phyloP scores from a whole-genome alignment of 1,140 invertebrate genomes.

The Euwallacea fornicatus region DNA sequence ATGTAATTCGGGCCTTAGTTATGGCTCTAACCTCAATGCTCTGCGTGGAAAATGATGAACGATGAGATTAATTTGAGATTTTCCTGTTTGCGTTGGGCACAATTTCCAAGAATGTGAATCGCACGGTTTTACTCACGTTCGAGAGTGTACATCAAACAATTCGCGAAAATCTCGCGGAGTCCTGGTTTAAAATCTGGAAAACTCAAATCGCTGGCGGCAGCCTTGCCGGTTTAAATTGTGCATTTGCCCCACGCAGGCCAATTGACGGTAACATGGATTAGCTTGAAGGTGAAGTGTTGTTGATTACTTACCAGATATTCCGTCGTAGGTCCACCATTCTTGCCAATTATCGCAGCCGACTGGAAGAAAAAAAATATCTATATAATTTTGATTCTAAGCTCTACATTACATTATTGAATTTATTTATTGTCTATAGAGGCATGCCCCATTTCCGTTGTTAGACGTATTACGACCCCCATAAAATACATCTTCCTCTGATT shows the following conservation, averaged over 20 bases:
- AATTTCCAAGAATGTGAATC: not conserved
- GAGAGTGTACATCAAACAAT: not conserved
- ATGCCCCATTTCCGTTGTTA: conserved; percentile 5
- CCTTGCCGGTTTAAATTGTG: no score
- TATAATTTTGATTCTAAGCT: not conserved
- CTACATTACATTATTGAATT: conserved; percentile 7
- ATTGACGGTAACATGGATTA: no score
- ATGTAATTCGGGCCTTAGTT: conserved; percentile 2
- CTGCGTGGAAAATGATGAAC: no score
- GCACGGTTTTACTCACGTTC: not conserved
- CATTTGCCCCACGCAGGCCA: no score
- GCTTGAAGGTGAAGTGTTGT: no score
- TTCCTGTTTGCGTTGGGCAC: no score
- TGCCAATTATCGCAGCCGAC: conserved; percentile 54
- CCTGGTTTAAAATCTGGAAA: no score
- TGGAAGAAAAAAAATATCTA: conserved; percentile 45
- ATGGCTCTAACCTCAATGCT: no score
- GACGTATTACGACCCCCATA: conserved; percentile 20
- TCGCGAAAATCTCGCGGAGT: no score
- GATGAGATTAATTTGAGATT: not conserved
- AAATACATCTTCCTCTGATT: conserved; percentile 35
- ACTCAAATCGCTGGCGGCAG: no score
- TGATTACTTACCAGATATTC: conserved; percentile 50
- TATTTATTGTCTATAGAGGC: conserved; percentile 1
- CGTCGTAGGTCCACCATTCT: conserved; percentile 54